Base-by-base conservation (phyloP, 2,797 vertebrate species). In the Coreius guichenoti region DNA sequence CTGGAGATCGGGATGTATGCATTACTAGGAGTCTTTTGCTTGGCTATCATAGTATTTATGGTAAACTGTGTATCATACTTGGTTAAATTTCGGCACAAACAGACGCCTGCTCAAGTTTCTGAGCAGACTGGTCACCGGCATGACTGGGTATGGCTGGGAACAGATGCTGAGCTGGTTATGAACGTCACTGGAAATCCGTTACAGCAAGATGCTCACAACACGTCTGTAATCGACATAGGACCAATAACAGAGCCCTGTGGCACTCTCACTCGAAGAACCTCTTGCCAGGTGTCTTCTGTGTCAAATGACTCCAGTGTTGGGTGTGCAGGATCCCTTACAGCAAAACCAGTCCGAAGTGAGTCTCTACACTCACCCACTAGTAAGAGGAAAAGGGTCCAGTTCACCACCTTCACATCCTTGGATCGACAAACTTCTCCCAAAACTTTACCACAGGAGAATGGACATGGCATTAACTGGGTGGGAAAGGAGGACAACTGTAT, bases 1-100 rank as follows among this genome's bases (percentile, higher is more conserved):
- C 92, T 99, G 85, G 98, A 99, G 92, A 97, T 98, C 4, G 98
- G 98, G 3, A 98, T 99, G 98, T 99, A 98, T 0, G 97, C 97
- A 1, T 91, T 99, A 82, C 83, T 99, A 58, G 96, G 96, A 0
- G 98, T 99, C 87, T 99, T 99, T 90, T 98, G 98, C 90, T 92
- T 99, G 90, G 98, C 98, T 36, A 98, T 99, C 81, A 83, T 99
- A 70, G 98, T 99, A n/a, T 99, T 99, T 93, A 93, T 99, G 0
- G 93, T 96, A 11, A 99, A 99, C 87, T 99, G 97, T 1, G 94
- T 95, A 87, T 94, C 97, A 29, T 99, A 98, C 17, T 95, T 96
- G 0, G 84, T 98, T 1, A 97, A 95, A 91, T 97, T 96, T 93
- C 92, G 96, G 26, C 95, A 96, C 89, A 99, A 98, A 83, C 97